phyloP scores from a whole-genome alignment of 2,888 invertebrate genomes.

The Endotricha flammealis region DNA sequence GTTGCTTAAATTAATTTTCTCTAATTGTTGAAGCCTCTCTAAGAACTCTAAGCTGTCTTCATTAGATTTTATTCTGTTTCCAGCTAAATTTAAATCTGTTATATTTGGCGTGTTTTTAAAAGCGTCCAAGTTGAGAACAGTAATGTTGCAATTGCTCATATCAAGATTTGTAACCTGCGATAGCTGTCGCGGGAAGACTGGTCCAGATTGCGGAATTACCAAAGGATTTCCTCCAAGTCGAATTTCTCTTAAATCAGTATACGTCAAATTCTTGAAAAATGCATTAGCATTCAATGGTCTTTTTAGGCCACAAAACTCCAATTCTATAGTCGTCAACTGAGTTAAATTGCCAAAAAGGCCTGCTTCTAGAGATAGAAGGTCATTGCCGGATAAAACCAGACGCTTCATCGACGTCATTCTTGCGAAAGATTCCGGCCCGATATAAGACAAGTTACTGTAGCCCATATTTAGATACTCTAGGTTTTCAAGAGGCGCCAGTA shows the following conservation, averaged over 20 bases:
- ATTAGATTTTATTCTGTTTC: constrained; percentile 74
- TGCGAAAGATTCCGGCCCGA: constrained; percentile 82
- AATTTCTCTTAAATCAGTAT: constrained; percentile 82
- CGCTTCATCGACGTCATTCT: constrained; percentile 83
- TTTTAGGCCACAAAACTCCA: constrained; percentile 83
- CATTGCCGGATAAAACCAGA: constrained; percentile 83
- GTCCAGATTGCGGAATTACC: constrained; percentile 75
- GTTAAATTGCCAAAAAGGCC: constrained; percentile 83
- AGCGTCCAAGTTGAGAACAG: constrained; percentile 76
- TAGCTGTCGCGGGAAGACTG: constrained; percentile 81
- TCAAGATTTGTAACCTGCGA: constrained; percentile 81
- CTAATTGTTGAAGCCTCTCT: constrained; percentile 72
- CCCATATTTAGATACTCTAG: constrained; percentile 85
- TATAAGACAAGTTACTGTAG: constrained; percentile 81
- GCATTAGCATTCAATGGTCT: constrained; percentile 81
- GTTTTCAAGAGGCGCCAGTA: constrained; percentile 81
- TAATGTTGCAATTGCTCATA: constrained; percentile 81
- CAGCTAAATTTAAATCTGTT: constrained; percentile 78
- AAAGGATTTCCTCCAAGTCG: constrained; percentile 83
- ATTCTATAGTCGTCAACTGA: constrained; percentile 80
- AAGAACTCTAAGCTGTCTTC: constrained; percentile 76
- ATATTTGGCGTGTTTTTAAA: constrained; percentile 81
- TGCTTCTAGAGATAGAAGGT: constrained; percentile 80
- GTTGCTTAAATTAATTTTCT: constrained; percentile 80
- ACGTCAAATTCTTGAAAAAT: constrained; percentile 81